Percentiles rank a stretch among this genome's conserved stretches.
phyloP scores from a whole-genome alignment of 2,797 vertebrate species.

The Pantherophis alleghaniensis region DNA sequence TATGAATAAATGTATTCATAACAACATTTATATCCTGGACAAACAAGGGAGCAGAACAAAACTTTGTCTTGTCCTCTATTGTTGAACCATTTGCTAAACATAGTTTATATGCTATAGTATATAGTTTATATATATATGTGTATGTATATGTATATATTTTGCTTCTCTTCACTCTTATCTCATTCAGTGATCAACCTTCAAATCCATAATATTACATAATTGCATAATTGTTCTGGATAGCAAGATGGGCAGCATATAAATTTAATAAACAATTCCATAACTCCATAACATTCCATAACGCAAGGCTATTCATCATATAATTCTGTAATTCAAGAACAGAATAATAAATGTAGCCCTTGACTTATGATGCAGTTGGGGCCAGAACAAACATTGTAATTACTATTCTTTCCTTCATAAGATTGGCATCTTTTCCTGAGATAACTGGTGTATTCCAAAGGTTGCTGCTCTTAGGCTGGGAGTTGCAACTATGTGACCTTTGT shows the following conservation, averaged over 20 bases:
- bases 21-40: not conserved
- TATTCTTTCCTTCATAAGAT: not conserved
- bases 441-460: not conserved
- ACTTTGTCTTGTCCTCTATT: not conserved
- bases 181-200: not conserved
- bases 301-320: not conserved
- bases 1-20: not conserved
- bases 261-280: not conserved
- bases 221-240: not conserved
- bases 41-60: not conserved
- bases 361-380: not conserved
- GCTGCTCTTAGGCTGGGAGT: not conserved
- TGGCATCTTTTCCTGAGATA: not conserved
- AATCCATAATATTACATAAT: not conserved
- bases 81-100: not conserved
- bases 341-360: not conserved
- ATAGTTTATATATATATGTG: too few relatives aligned
- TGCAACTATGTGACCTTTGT: not conserved
- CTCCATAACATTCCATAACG: not conserved
- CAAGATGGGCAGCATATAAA: not conserved
- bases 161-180: not conserved
- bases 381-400: slow-evolving; percentile 2
- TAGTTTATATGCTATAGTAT: not conserved
- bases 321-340: not conserved
- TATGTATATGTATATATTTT: not conserved